These are phyloP conservation scores for Ellobius talpinus DNA, from an alignment of 2,113 vertebrate species.

Conservation along the genomic window DNA sequence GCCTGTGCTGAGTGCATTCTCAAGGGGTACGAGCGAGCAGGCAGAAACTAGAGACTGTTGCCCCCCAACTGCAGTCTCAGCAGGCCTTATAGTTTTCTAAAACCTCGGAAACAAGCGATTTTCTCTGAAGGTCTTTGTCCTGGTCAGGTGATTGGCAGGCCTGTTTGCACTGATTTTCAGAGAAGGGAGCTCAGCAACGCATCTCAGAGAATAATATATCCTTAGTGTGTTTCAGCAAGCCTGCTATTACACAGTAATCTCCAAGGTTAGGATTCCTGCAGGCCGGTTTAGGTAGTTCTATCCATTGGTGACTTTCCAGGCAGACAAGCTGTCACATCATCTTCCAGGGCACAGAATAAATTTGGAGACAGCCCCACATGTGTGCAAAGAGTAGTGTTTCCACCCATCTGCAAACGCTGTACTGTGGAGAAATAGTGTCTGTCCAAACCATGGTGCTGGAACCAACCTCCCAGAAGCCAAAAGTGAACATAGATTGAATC, in stretches of 20 bases:
- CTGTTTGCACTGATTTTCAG: background rate
- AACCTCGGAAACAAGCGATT: background rate
- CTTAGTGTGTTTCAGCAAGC: background rate
- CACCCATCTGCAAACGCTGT: no score
- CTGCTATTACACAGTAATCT: background rate
- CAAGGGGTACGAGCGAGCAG: background rate
- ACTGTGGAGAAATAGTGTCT: no score
- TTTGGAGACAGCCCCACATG: background rate
- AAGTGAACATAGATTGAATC: background rate
- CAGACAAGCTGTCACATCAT: background rate
- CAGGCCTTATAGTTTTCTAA: background rate
- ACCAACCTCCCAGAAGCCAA: background rate
- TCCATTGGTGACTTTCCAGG: no score
- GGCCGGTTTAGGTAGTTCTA: no score
- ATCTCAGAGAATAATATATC: background rate
- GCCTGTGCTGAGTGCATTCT: background rate
- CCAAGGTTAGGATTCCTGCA: background rate
- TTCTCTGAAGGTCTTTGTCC: background rate
- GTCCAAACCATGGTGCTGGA: no score
- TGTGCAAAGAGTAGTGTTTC: background rate
- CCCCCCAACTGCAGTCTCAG: background rate
- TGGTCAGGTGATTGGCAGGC: background rate
- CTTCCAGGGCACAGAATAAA: background rate
- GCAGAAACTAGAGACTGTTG: background rate
- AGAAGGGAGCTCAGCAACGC: background rate